A percentile compares a stretch with the other conserved stretches of the same genome.
These are phyloP conservation scores for Pipistrellus pygmaeus DNA, from an alignment of 2,797 vertebrate species.

Conservation along the genomic window DNA sequence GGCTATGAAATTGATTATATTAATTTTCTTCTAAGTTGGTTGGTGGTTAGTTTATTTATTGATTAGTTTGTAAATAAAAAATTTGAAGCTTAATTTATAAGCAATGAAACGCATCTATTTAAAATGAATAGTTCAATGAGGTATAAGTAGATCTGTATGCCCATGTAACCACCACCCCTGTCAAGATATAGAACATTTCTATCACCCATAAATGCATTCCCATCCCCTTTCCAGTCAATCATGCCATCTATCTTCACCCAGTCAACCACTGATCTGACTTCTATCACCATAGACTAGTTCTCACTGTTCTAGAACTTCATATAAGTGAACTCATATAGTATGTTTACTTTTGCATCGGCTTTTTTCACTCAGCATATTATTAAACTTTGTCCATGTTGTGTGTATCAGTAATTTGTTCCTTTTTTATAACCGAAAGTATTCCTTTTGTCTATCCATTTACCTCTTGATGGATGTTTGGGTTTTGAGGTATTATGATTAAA, in stretches of 20 bases:
- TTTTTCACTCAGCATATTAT: neutral
- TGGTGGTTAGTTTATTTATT: constrained; percentile 23
- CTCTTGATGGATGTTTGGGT: neutral
- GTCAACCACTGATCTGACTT: neutral
- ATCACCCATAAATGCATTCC: neutral
- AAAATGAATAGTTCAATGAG: neutral
- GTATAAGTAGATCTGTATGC: neutral
- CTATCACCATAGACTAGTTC: neutral
- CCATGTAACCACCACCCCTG: neutral
- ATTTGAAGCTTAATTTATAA: neutral
- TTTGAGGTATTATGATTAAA: constrained; percentile 13
- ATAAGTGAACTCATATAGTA: neutral
- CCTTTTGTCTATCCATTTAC: neutral
- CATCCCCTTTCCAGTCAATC: neutral
- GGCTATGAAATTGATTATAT: neutral
- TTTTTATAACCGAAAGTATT: neutral
- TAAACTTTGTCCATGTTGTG: neutral
- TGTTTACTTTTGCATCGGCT: neutral
- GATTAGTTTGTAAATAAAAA: constrained; percentile 9
- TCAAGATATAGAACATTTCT: neutral
- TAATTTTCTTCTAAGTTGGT: constrained; percentile 20
- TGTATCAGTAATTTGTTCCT: neutral
- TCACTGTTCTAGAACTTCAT: neutral
- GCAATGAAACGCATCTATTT: neutral
- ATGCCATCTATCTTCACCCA: neutral